Evolutionary conservation across 2,113 vertebrate species (phyloP).

Genomic region (Lichenostomus cassidix): DNA sequence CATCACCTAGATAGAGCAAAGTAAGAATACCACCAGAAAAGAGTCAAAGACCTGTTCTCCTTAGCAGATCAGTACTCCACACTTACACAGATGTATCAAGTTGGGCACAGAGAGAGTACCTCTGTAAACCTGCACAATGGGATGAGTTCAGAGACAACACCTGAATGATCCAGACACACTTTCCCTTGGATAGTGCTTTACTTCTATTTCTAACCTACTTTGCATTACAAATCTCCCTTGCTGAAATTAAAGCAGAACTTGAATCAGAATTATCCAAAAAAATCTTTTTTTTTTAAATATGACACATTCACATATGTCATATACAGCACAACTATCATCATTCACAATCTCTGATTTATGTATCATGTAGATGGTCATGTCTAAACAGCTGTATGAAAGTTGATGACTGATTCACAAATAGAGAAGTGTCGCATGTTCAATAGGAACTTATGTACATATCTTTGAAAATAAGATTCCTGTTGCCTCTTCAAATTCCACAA

Average conservation of each 20-base stretch:
- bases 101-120: not conserved
- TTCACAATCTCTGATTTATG: not conserved
- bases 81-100: accelerated
- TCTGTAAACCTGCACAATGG: not conserved
- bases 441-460: not conserved
- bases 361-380: not conserved
- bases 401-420: not conserved
- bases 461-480: not conserved
- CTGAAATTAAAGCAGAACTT: not conserved
- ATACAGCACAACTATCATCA: not conserved
- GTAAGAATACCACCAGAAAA: not conserved
- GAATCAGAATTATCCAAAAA: not conserved
- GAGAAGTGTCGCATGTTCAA: not conserved
- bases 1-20: not conserved
- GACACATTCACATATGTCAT: not conserved
- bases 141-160: not conserved
- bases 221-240: not conserved
- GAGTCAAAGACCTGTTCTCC: not conserved
- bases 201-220: not conserved
- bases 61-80: not conserved
- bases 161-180: not conserved
- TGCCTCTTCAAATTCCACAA: not conserved
- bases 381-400: not conserved
- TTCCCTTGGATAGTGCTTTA: not conserved
- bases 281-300: not conserved